phyloP scores from a whole-genome alignment of 2,888 invertebrate genomes.

The Melieria omissa region DNA sequence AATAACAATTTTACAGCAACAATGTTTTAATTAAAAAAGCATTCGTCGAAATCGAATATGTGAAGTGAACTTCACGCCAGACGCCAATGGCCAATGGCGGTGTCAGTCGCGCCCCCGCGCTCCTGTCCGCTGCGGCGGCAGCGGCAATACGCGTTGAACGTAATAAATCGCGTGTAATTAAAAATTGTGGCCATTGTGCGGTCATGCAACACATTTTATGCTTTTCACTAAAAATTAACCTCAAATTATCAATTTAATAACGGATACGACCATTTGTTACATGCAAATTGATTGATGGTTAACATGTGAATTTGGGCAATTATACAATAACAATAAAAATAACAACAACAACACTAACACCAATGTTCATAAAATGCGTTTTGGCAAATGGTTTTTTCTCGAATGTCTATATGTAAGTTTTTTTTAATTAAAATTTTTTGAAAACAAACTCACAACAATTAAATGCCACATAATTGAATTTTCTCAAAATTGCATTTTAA shows the following conservation, averaged over 20 bases:
- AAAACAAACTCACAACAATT: too few species aligned
- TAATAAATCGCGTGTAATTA: conserved; percentile 32
- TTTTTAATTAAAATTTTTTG: conserved; percentile 11
- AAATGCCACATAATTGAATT: too few species aligned
- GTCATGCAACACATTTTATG: conserved; percentile 17
- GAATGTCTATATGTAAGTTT: too few species aligned
- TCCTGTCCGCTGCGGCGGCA: too few species aligned
- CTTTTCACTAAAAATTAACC: conserved; percentile 29
- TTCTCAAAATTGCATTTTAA: too few species aligned
- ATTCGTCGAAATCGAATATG: conserved; percentile 12
- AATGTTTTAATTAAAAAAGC: conserved; percentile 27
- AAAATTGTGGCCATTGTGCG: conserved; percentile 20
- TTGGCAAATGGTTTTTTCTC: too few species aligned
- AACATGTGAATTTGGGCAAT: conserved; percentile 14
- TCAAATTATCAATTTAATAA: conserved; percentile 32
- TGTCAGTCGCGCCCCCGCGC: too few species aligned
- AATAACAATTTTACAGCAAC: conserved; percentile 12
- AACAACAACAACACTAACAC: too few species aligned
- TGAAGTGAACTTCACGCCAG: too few species aligned
- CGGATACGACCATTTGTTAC: conserved; percentile 29
- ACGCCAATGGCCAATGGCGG: too few species aligned
- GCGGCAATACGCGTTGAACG: neutral
- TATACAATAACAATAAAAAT: too few species aligned
- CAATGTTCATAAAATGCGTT: too few species aligned
- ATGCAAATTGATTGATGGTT: conserved; percentile 21